Evolutionary conservation across 2,888 invertebrate species (phyloP).

Genomic region (Dryocosmus kuriphilus): DNA sequence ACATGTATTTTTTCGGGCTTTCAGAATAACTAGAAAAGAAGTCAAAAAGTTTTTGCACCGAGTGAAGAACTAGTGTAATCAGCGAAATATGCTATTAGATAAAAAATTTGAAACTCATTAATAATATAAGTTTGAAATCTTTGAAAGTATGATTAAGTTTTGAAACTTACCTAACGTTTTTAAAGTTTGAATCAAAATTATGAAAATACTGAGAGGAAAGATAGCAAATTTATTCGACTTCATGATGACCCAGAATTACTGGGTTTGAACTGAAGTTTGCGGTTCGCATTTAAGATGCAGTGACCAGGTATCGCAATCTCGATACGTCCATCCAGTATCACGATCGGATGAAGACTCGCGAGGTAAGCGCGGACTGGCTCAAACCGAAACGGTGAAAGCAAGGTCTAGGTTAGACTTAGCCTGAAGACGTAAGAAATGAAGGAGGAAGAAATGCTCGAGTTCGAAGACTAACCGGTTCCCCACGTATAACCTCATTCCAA

Average conservation of each 20-base stretch:
- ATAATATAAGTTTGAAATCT: no score
- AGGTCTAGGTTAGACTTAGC: conserved; percentile 19
- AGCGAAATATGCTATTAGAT: no score
- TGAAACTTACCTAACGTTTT: background rate
- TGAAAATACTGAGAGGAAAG: background rate
- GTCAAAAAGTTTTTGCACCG: no score
- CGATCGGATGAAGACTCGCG: conserved; percentile 52
- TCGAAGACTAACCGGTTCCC: conserved; percentile 15
- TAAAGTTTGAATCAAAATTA: conserved; percentile 9
- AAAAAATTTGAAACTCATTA: no score
- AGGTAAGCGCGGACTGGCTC: conserved; percentile 25
- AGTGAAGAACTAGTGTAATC: no score
- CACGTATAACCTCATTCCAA: background rate
- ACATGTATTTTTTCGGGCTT: no score
- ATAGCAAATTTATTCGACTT: background rate
- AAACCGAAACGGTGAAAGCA: conserved; percentile 25
- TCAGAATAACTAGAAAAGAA: no score
- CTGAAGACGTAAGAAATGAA: background rate
- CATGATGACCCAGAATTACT: conserved; percentile 56
- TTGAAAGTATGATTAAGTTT: background rate
- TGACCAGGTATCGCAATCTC: conserved; percentile 49
- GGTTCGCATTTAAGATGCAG: conserved; percentile 47
- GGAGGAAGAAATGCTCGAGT: background rate
- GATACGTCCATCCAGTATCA: conserved; percentile 50
- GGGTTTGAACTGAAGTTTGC: conserved; percentile 37